Percentiles rank a stretch among this genome's conserved stretches.
Evolutionary conservation across 2,113 vertebrate species (phyloP).

Genomic region (Phylloscopus trochilus): DNA sequence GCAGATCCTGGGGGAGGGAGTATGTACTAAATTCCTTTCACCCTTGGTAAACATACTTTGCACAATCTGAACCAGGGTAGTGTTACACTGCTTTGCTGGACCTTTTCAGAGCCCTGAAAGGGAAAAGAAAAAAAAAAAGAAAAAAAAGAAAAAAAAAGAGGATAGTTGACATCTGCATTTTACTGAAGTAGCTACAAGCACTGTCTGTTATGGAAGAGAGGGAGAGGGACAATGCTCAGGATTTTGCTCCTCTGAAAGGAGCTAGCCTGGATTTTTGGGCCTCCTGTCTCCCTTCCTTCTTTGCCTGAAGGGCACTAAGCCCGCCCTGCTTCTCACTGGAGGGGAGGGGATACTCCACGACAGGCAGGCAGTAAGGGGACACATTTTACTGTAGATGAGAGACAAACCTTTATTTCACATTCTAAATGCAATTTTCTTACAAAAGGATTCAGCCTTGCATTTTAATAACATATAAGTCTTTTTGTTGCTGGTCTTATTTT

Average conservation of each 20-base stretch:
- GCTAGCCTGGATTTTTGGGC: not conserved
- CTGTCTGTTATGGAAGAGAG: not conserved
- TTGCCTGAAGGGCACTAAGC: slow-evolving; percentile 18
- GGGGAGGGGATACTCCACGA: not conserved
- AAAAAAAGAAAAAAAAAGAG: not conserved
- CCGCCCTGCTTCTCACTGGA: not conserved
- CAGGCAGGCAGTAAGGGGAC: not conserved
- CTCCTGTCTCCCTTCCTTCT: not conserved
- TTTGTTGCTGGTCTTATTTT: not conserved
- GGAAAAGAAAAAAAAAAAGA: not conserved
- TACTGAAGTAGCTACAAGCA: not conserved
- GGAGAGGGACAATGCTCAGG: not conserved
- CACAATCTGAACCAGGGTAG: slow-evolving; percentile 33
- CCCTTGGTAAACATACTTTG: slow-evolving; percentile 58
- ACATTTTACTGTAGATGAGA: not conserved
- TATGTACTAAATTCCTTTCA: slow-evolving; percentile 53
- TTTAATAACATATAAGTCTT: not conserved
- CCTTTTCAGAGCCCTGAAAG: not conserved
- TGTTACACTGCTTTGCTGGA: slow-evolving; percentile 4
- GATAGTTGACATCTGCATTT: not conserved
- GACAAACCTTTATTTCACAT: slow-evolving; percentile 20
- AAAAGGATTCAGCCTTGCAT: not conserved
- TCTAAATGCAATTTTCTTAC: not conserved
- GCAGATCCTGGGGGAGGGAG: slow-evolving; percentile 21
- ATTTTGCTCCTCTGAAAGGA: not conserved